Base-by-base conservation (phyloP, 2,888 invertebrate genomes). In the Campopleginae sp. region DNA sequence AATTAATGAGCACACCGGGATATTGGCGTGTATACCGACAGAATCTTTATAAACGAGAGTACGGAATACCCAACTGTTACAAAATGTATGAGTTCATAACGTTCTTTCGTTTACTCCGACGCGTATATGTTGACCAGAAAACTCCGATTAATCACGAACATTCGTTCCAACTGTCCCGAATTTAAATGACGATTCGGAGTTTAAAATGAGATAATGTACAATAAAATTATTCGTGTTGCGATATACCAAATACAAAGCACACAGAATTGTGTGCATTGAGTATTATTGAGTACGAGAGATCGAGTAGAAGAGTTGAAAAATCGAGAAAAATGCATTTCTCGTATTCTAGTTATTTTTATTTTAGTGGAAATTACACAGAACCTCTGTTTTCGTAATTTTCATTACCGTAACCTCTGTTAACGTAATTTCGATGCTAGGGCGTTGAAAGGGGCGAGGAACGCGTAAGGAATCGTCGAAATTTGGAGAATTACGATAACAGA, bases 1-100 rank as follows among this genome's bases (percentile, higher is more conserved):
- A 65, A 76, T 82, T 82, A 84, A 84, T 71, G 75, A 46, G 63
- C 54, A 54, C 61, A 48, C 70, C 74, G 54, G 70, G 58, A 72
- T 46, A 84, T 80, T 76, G 54, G 33, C 68, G 71, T 58, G 68
- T 61, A 58, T 33, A 58, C n/a, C 78, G 44, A 58, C 31, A 46
- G 58, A 54, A 63, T 80, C 75, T 80, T 84, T 80, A 71, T 65
- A 76, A 80, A 54, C 76, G 75, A 76, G 42, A 44, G 38, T 54
- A 71, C 51, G 77, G n/a, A 75, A 70, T 79, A 66, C 68, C 42
- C 48, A 75, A 83, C 44, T 70, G 66, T 79, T 79, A 58, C 79
- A 48, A 48, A 58, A 83, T 68, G 65, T 77, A 33, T 23, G 46
- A 48, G 61, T 17, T 72, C 61, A 51, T 74, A 79, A 83, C 65